A percentile compares a stretch with the other conserved stretches of the same genome.
phyloP scores from a whole-genome alignment of 2,797 vertebrate genomes.

The Clamator glandarius region DNA sequence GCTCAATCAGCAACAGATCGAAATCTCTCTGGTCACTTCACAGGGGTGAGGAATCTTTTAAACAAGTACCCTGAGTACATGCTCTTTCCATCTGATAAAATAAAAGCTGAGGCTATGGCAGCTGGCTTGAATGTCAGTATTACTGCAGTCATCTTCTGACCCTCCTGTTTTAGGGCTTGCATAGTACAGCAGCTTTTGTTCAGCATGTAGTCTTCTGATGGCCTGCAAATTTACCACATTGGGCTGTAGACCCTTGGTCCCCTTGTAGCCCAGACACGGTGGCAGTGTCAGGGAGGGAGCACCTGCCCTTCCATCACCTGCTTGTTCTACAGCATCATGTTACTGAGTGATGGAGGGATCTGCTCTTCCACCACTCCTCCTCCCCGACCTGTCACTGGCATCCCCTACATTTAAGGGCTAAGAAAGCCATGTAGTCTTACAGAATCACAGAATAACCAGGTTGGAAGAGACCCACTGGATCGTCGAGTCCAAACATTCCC shows the following conservation, averaged over 20 bases:
- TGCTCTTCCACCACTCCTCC: background rate
- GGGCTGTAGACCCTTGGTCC: background rate
- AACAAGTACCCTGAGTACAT: background rate
- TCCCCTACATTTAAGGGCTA: too few species aligned
- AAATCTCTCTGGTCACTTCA: conserved; percentile 19
- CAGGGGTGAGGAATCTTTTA: background rate
- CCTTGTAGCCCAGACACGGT: accelerated
- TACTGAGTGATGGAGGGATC: background rate
- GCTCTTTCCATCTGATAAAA: background rate
- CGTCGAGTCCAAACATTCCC: too few species aligned
- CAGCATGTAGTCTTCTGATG: background rate
- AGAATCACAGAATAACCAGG: too few species aligned
- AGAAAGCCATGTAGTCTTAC: background rate
- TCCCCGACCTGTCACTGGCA: background rate
- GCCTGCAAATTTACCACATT: accelerated
- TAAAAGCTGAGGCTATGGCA: background rate
- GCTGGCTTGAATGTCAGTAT: background rate
- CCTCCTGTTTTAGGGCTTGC: background rate
- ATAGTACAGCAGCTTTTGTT: background rate
- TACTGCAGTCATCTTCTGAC: background rate
- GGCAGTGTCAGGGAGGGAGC: background rate
- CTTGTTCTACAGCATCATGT: accelerated
- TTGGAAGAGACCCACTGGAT: too few species aligned
- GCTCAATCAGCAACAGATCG: background rate
- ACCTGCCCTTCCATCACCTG: background rate